These are phyloP conservation scores for Rhabdophis nuchalis DNA, from an alignment of 2,797 vertebrate species.

Conservation along the genomic window DNA sequence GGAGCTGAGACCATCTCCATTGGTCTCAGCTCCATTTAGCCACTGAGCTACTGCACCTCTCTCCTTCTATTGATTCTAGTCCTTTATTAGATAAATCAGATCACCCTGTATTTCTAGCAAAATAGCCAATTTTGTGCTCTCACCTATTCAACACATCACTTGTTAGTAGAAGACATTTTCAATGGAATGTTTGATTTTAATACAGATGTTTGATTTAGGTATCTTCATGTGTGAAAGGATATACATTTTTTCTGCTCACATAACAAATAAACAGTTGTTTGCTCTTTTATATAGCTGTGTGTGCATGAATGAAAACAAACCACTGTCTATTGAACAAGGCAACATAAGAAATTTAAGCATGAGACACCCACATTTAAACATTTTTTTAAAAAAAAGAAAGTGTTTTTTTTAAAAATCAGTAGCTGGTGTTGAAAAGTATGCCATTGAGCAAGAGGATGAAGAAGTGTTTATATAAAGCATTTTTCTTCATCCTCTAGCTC, in stretches of 20 bases:
- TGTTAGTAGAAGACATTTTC: background rate
- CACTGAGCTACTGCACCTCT: accelerated
- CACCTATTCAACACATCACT: background rate
- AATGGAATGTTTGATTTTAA: background rate
- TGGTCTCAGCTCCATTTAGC: background rate
- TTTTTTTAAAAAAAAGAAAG: background rate
- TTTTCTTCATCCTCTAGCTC: background rate
- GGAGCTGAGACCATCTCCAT: background rate
- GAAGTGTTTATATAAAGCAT: background rate
- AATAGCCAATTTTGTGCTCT: background rate
- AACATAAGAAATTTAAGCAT: background rate
- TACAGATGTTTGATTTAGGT: background rate
- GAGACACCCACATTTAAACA: background rate
- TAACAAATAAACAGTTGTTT: background rate
- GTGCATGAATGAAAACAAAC: background rate
- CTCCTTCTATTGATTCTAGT: background rate
- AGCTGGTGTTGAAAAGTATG: background rate
- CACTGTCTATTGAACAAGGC: background rate
- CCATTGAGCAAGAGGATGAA: background rate
- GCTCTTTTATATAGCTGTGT: background rate
- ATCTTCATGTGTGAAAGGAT: background rate
- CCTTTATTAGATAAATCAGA: background rate
- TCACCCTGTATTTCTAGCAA: background rate
- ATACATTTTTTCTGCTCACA: background rate
- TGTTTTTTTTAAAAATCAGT: background rate